Base-by-base conservation (phyloP, 2,113 vertebrate species). In the Xenus cinereus region DNA sequence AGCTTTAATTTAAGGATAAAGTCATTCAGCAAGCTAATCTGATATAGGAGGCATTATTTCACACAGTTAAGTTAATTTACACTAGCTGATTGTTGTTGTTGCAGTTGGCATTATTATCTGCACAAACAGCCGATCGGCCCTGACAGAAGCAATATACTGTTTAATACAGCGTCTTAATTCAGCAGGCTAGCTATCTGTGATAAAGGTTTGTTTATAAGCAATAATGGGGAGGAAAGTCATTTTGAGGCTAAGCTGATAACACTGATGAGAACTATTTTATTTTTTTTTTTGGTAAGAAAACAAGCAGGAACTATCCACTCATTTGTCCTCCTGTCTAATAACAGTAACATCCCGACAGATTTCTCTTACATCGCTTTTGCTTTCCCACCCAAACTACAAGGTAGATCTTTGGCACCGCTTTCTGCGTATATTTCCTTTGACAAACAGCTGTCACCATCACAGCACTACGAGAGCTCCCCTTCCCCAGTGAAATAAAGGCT, bases 1-100 rank as follows among this genome's bases (percentile, higher is more conserved):
- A 98, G 98, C 98, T 98, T 98, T 98, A 98, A 98, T 98, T 98
- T 98, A 98, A 98, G 98, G 98, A 98, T 98, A 98, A 98, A 98
- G 98, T 98, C 98, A 98, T 98, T 98, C 98, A 98, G 98, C 97
- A 96, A 98, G 96, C 98, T 98, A 98, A 98, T 98, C 98, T 98
- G 98, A 98, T 98, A 98, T 92, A 96, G 97, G 97, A 97, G 98
- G 97, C 98, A 98, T 98, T 98, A 98, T 98, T 98, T 98, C 98
- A 98, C 98, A 98, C 98, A 97, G 98, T 98, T 98, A 98, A 98
- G 98, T 98, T 98, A 98, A 98, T 98, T 98, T 98, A 98, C 98
- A 98, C 98, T 97, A 97, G 98, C 97, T 98, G 98, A 98, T 98
- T 98, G 98, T 98, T 98, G 98, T 98, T 98, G 97, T 97, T 98